Base-by-base conservation (phyloP, 2,797 vertebrate species). In the Schizothorax lantsangensis region DNA sequence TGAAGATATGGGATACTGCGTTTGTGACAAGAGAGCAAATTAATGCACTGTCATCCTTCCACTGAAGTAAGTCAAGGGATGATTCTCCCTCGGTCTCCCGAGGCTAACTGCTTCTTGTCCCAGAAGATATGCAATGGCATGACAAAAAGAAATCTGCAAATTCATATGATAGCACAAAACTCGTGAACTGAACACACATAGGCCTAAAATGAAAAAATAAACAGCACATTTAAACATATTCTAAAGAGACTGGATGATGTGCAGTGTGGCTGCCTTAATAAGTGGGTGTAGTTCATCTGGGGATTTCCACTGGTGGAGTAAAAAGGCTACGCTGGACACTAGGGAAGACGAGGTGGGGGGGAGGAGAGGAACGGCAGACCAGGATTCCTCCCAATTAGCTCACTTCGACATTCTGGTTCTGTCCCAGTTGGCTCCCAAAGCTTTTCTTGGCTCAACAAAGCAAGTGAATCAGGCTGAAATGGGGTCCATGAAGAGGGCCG, bases 11-110 rank as follows among this genome's bases (percentile, higher is more conserved):
- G 89, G 88, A 92, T 88, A 84, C 88, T 89, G 91, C 89, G 83
- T 93, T 92, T 89, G 91, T 89, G 89, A 90, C 88, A 91, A 91
- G 40, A 88, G 85, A 89, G 89, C 90, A 91, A 92, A 92, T 94
- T 90, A 89, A 92, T 88, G 88, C 87, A 40, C 89, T 88, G 91
- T 94, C 93, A 91, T 87, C 93, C 92, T 93, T 93, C 89, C 85
- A 91, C 88, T 88, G 89, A 92, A 92, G 91, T 90, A 88, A 92
- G 91, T 93, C 91, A 91, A 91, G 85, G 87, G 91, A 91, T 84
- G 77, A 66, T 79, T 84, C 78, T 66, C 47, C 43, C 86, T 88
- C 71, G 57, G 81, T 88, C 92, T 92, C 87, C 88, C 68, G 89
- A 79, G 81, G 81, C 88, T 73, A 84, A 88, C 88, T 88, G 91